Percentiles rank a stretch among this genome's conserved stretches.
Conservation (phyloP, 2,888 invertebrate genomes). For the Anticlea derivata region DNA sequence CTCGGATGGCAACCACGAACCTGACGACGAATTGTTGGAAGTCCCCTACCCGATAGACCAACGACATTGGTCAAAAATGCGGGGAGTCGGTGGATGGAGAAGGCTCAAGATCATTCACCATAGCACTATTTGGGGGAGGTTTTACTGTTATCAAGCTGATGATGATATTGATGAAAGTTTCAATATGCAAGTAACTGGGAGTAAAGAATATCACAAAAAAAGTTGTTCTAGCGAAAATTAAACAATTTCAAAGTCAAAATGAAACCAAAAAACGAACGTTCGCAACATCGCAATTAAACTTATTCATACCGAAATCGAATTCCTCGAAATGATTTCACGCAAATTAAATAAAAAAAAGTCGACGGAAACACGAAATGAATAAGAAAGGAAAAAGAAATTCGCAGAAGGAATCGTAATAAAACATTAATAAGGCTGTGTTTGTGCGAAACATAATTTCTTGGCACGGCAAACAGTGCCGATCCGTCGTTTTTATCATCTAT, state of each 20-base stretch:
- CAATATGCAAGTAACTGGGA: too few species aligned
- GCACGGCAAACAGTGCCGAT: slow-evolving; percentile 13
- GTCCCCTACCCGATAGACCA: too few species aligned
- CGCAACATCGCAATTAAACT: slow-evolving; percentile 13
- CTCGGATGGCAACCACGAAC: too few species aligned
- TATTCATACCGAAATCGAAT: slow-evolving; percentile 21
- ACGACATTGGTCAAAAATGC: too few species aligned
- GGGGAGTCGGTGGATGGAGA: too few species aligned
- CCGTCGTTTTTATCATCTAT: slow-evolving; percentile 15
- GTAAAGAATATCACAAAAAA: too few species aligned
- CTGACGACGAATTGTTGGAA: too few species aligned
- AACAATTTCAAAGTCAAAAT: too few species aligned
- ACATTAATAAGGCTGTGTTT: slow-evolving; percentile 29
- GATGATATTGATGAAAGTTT: too few species aligned
- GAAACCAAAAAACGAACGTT: not conserved
- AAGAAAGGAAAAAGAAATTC: slow-evolving; percentile 14
- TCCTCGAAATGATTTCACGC: slow-evolving; percentile 23
- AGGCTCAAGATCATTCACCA: too few species aligned
- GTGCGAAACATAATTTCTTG: slow-evolving; percentile 24
- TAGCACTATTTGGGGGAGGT: too few species aligned
- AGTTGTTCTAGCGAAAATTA: not conserved
- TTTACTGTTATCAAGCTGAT: too few species aligned
- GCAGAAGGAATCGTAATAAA: slow-evolving; percentile 29
- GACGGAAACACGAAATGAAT: slow-evolving; percentile 16
- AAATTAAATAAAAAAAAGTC: slow-evolving; percentile 25